phyloP scores from a whole-genome alignment of 1,140 invertebrate genomes.

The Atta cephalotes region DNA sequence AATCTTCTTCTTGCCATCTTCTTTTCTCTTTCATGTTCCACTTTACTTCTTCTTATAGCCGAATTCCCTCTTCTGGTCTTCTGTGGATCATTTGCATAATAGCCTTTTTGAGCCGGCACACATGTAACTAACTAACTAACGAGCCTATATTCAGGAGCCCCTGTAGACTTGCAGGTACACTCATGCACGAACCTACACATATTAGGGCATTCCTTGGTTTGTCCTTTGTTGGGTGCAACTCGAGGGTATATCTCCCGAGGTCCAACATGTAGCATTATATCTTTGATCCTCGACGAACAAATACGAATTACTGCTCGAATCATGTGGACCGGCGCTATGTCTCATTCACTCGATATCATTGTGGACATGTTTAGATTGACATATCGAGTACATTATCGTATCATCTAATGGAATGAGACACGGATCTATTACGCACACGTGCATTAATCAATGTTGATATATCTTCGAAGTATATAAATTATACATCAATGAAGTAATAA shows the following conservation, averaged over 20 bases:
- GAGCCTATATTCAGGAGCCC: slow-evolving; percentile 76
- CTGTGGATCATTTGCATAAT: slow-evolving; percentile 81
- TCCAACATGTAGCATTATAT: slow-evolving; percentile 20
- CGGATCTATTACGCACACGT: slow-evolving; percentile 16
- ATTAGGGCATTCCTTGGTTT: slow-evolving; percentile 10
- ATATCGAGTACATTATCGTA: slow-evolving; percentile 26
- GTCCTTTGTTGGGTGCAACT: slow-evolving; percentile 47
- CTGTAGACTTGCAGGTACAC: slow-evolving; percentile 39
- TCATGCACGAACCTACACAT: slow-evolving; percentile 8
- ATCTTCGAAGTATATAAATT: slow-evolving; percentile 1
- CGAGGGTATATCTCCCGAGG: slow-evolving; percentile 40
- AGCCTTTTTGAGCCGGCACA: slow-evolving; percentile 77
- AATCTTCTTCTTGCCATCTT: slow-evolving; percentile 20
- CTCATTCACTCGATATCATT: slow-evolving; percentile 33
- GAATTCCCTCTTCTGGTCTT: slow-evolving; percentile 80
- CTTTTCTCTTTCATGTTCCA: slow-evolving; percentile 47
- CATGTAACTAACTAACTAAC: slow-evolving; percentile 74
- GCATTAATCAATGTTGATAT: slow-evolving; percentile 31
- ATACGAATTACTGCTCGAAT: slow-evolving; percentile 47
- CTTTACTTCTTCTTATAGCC: slow-evolving; percentile 58
- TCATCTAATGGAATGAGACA: background rate
- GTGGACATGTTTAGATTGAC: slow-evolving; percentile 19
- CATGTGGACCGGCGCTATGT: slow-evolving; percentile 9
- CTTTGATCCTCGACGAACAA: slow-evolving; percentile 52
- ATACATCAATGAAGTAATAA: background rate